These are phyloP conservation scores for Zaprionus kolodkinae DNA, from an alignment of 1,140 invertebrate genomes.

Conservation along the genomic window DNA sequence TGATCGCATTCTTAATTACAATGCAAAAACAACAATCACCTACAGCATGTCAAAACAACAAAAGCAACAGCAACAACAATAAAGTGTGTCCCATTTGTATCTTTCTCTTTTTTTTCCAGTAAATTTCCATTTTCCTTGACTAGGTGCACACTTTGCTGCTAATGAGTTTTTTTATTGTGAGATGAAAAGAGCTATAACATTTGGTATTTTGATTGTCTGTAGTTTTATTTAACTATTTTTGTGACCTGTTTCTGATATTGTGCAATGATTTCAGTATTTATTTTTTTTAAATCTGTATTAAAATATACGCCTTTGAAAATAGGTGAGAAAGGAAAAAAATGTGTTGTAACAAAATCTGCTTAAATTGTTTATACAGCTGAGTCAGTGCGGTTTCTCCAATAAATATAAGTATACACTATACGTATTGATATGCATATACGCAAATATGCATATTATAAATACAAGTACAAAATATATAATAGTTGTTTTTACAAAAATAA, in stretches of 20 bases:
- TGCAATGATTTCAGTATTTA: not conserved
- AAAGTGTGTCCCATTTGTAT: constrained; percentile 29
- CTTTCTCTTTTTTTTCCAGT: not conserved
- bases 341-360: not conserved
- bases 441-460: not conserved
- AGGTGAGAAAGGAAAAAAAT: not conserved
- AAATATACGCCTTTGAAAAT: not conserved
- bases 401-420: not conserved
- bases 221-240: not conserved
- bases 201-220: constrained; percentile 22
- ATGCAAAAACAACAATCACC: constrained; percentile 27
- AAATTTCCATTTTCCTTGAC: constrained; percentile 1
- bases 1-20: constrained; percentile 37
- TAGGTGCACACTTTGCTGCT: not conserved
- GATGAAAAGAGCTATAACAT: constrained; percentile 16
- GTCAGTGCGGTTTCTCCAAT: constrained; percentile 11
- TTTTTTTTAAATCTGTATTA: not conserved
- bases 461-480: not conserved
- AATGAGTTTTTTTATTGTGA: constrained; percentile 17
- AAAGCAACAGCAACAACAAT: constrained; percentile 17
- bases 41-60: constrained; percentile 17
- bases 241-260: constrained; percentile 22
- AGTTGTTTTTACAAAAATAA: not conserved
- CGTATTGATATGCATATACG: not conserved
- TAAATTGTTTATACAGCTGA: not conserved